A percentile compares a stretch with the other conserved stretches of the same genome.
phyloP scores from a whole-genome alignment of 2,888 invertebrate genomes.

The Polia nebulosa region DNA sequence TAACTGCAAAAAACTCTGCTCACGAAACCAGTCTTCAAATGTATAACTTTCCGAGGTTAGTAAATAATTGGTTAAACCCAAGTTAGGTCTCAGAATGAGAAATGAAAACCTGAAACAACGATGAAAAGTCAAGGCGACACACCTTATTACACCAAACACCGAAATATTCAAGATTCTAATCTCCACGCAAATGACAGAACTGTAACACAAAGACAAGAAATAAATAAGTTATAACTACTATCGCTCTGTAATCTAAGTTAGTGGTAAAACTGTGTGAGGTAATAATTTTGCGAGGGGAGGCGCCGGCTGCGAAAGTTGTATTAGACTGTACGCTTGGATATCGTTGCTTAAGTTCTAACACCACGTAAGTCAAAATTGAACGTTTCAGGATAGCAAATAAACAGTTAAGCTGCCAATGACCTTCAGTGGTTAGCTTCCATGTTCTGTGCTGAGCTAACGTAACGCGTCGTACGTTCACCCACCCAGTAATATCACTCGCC shows the following conservation, averaged over 20 bases:
- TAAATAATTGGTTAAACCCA: constrained; percentile 4
- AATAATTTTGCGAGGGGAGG: constrained; percentile 17
- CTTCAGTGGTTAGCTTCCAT: too few species aligned
- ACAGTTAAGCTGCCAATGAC: too few species aligned
- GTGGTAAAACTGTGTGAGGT: constrained; percentile 12
- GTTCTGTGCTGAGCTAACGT: too few species aligned
- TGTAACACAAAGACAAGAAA: constrained; percentile 31
- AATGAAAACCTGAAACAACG: constrained; percentile 8
- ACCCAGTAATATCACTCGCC: too few species aligned
- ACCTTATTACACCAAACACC: constrained; percentile 7
- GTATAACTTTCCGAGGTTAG: background rate
- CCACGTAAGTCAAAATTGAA: too few species aligned
- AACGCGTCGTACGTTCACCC: too few species aligned
- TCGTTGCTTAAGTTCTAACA: too few species aligned
- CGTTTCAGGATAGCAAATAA: too few species aligned
- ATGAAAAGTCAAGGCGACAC: constrained; percentile 31
- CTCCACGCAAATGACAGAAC: constrained; percentile 52
- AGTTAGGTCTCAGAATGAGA: background rate
- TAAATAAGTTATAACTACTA: constrained; percentile 44
- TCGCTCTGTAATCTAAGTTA: constrained; percentile 48
- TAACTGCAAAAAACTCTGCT: background rate
- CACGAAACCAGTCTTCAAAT: background rate
- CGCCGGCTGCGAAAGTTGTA: background rate
- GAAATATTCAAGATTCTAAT: constrained; percentile 41
- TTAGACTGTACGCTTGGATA: background rate